Conservation (phyloP, 2,797 vertebrate species). For the Buceros bicornis region DNA sequence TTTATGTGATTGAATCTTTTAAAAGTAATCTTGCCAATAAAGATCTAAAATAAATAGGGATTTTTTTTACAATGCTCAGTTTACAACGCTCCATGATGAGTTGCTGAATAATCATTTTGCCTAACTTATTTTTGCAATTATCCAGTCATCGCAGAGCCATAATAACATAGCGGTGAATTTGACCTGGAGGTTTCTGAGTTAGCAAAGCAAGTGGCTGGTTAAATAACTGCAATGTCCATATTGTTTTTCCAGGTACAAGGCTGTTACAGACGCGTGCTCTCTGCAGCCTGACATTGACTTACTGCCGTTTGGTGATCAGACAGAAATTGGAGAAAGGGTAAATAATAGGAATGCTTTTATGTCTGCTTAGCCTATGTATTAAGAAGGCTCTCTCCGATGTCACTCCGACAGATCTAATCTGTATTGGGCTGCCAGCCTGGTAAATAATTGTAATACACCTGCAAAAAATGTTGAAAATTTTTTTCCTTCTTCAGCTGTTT, state of each 20-base stretch:
- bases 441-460: neutral
- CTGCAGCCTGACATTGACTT: slow-evolving; percentile 98
- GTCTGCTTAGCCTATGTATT: neutral
- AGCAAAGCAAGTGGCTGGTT: neutral
- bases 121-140: neutral
- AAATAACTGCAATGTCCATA: neutral
- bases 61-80: neutral
- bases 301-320: slow-evolving; percentile 96
- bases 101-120: neutral
- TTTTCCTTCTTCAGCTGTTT: neutral
- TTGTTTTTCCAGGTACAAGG: slow-evolving; percentile 89
- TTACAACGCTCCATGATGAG: neutral
- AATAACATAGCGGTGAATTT: neutral
- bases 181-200: neutral
- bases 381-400: neutral
- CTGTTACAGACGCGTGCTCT: slow-evolving; percentile 96
- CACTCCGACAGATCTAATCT: neutral
- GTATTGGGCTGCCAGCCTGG: neutral
- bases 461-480: neutral
- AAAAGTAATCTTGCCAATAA: neutral
- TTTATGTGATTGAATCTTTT: neutral
- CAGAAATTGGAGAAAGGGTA: slow-evolving; percentile 98
- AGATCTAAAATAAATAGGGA: neutral
- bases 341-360: neutral
- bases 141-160: neutral